A percentile compares a stretch with the other conserved stretches of the same genome.
phyloP scores from a whole-genome alignment of 2,113 vertebrate genomes.

The Megaleporinus macrocephalus region DNA sequence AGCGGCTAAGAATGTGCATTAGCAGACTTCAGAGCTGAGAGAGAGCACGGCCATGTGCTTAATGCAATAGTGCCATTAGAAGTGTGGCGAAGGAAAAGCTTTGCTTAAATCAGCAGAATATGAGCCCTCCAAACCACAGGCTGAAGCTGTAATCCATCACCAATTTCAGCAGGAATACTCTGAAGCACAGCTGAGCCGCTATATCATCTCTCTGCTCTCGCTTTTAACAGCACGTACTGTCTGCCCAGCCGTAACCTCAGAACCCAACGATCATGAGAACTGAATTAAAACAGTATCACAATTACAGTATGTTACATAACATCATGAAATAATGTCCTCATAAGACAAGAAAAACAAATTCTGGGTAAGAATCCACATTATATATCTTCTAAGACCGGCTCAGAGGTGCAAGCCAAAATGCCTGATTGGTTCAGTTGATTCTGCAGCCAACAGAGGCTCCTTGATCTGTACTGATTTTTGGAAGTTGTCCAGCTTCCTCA shows the following conservation, averaged over 20 bases:
- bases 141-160: slow-evolving; percentile 14
- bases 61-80: background rate
- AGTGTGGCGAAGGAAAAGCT: slow-evolving; percentile 18
- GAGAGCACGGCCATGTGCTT: background rate
- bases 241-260: too few relatives aligned
- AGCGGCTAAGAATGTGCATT: background rate
- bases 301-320: too few relatives aligned
- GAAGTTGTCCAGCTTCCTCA: slow-evolving; percentile 17
- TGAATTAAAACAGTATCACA: background rate
- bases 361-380: background rate
- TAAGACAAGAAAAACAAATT: too few relatives aligned
- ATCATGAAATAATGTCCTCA: background rate
- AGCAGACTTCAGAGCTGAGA: background rate
- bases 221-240: background rate
- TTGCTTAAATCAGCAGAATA: slow-evolving; percentile 35
- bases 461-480: slow-evolving; percentile 14
- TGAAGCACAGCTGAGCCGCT: slow-evolving; percentile 11
- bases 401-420: background rate
- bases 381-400: background rate
- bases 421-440: background rate
- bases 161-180: slow-evolving; percentile 27
- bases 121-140: slow-evolving; percentile 42
- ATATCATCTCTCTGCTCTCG: background rate
- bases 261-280: background rate
- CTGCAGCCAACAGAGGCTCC: background rate